A percentile compares a stretch with the other conserved stretches of the same genome.
These are phyloP conservation scores for Poeciliopsis turneri DNA, from an alignment of 2,797 vertebrate species.

Conservation along the genomic window DNA sequence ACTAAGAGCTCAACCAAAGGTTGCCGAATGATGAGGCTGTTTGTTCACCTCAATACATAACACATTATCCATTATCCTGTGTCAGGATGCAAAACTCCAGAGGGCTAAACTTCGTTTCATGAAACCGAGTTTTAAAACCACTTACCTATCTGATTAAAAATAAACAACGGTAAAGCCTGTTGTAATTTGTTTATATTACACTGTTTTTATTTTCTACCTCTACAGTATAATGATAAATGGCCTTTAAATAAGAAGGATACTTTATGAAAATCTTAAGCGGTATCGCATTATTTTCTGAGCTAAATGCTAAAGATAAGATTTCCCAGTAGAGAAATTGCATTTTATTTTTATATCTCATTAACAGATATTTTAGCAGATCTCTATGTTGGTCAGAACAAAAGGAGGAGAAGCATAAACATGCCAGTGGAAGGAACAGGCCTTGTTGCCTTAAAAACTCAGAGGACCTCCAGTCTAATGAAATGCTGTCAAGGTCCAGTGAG, in stretches of 20 bases:
- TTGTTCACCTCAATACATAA: background rate
- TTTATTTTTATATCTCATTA: constrained; percentile 65
- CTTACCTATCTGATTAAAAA: too few species aligned
- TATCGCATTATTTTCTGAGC: background rate
- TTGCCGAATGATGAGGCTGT: background rate
- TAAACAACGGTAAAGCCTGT: too few species aligned
- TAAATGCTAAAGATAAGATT: constrained; percentile 16
- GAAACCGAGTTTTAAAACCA: too few species aligned
- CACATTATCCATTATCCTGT: background rate
- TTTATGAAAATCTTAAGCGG: background rate
- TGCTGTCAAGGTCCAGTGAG: constrained; percentile 75
- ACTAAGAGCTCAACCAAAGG: background rate
- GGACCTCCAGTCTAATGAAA: constrained; percentile 74
- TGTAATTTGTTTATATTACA: too few species aligned
- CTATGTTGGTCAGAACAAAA: constrained; percentile 30
- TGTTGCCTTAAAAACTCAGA: constrained; percentile 58
- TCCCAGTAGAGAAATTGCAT: constrained; percentile 14
- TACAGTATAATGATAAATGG: too few species aligned
- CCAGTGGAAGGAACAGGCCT: constrained; percentile 49
- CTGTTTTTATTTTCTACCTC: too few species aligned
- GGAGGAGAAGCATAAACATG: constrained; percentile 22
- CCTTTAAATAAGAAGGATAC: too few species aligned
- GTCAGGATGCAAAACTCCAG: too few species aligned
- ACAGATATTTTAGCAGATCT: constrained; percentile 56
- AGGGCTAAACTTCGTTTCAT: too few species aligned